These are phyloP conservation scores for Ifrita kowaldi DNA, from an alignment of 2,113 vertebrate genomes.

Conservation along the genomic window DNA sequence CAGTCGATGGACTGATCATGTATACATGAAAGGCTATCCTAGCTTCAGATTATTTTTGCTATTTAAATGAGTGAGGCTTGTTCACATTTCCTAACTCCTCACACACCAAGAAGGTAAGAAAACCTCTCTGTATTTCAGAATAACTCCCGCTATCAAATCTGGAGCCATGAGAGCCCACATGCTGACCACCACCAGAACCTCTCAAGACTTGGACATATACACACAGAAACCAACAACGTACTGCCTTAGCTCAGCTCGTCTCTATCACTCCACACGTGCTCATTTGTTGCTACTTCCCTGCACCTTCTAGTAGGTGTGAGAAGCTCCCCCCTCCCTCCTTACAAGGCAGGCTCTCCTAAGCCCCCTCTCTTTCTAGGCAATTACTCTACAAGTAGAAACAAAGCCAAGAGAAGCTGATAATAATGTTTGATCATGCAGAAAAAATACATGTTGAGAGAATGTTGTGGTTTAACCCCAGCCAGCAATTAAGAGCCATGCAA, in stretches of 20 bases:
- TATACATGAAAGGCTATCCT: not conserved
- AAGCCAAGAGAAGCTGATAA: not conserved
- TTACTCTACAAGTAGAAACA: not conserved
- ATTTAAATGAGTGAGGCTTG: not conserved
- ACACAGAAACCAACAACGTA: not conserved
- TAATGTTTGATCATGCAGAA: not conserved
- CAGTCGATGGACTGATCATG: not conserved
- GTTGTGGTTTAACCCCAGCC: not conserved
- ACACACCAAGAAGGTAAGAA: not conserved
- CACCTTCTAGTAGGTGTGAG: rapidly evolving
- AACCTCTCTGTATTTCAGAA: not conserved
- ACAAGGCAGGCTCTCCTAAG: not conserved
- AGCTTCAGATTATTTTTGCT: not conserved
- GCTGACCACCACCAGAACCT: not conserved
- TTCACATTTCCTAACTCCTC: not conserved
- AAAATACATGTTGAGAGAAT: not conserved
- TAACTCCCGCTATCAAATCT: not conserved
- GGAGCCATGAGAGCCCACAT: not conserved
- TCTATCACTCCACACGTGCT: not conserved
- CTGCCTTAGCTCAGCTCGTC: not conserved
- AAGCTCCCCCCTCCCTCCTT: not conserved
- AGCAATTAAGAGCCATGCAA: not conserved
- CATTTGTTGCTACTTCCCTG: not conserved
- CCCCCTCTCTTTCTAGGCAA: not conserved
- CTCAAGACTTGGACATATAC: not conserved